Conservation (phyloP, 2,113 vertebrate species). For the Cyprinus carpio region DNA sequence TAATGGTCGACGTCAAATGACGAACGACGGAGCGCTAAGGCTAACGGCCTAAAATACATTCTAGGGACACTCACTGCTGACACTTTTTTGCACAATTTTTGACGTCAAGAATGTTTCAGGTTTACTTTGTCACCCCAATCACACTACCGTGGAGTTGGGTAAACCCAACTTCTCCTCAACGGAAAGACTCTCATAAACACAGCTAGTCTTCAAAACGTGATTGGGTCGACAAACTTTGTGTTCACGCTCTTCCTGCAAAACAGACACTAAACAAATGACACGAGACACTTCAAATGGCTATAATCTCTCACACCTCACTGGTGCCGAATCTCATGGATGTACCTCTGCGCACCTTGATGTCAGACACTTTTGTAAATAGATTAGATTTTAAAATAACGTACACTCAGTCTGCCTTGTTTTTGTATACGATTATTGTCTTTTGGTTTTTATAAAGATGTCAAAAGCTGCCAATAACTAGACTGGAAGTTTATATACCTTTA, state of each 20-base stretch:
- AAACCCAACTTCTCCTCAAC: constrained; percentile 37
- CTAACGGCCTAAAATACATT: constrained; percentile 6
- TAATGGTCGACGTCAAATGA: constrained; percentile 1
- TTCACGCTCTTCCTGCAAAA: constrained; percentile 52
- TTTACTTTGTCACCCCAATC: constrained; percentile 89
- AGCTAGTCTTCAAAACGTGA: constrained; percentile 1
- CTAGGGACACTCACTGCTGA: constrained; percentile 78
- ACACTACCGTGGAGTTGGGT: constrained; percentile 64
- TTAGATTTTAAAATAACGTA: constrained; percentile 72
- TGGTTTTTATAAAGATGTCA: constrained; percentile 78
- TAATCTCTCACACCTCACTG: constrained; percentile 79
- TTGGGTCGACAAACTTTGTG: constrained; percentile 39
- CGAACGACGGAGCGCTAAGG: constrained; percentile 1
- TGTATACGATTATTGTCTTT: constrained; percentile 82
- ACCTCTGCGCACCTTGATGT: constrained; percentile 84
- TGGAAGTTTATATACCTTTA: constrained; percentile 95
- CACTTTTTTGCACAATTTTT: constrained; percentile 89
- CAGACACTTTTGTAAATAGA: constrained; percentile 95
- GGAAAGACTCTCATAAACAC: background rate
- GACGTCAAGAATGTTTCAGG: constrained; percentile 99
- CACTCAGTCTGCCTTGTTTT: constrained; percentile 91
- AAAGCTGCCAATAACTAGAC: constrained; percentile 92
- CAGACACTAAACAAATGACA: constrained; percentile 48
- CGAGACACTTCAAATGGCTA: constrained; percentile 34
- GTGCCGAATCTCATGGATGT: constrained; percentile 91